Percentiles rank a stretch among this genome's conserved stretches.
Conservation (phyloP, 2,113 vertebrate species). For the Noturus placidus region DNA sequence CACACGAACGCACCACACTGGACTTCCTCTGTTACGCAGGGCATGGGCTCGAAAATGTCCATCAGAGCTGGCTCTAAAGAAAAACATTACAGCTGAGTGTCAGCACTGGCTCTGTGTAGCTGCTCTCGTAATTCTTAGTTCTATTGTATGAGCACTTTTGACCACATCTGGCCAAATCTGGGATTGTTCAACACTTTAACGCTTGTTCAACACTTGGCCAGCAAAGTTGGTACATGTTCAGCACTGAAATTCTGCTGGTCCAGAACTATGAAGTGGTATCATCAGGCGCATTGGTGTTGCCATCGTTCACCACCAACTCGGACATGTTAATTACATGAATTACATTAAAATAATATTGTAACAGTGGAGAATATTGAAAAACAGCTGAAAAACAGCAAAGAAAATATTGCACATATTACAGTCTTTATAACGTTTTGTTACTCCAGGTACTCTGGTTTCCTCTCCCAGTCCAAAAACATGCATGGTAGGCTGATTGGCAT, state of each 20-base stretch:
- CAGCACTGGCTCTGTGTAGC: not conserved
- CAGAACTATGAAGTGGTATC: not conserved
- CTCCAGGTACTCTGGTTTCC: too few relatives aligned
- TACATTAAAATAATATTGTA: not conserved
- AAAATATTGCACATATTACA: not conserved
- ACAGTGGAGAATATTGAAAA: not conserved
- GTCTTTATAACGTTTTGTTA: not conserved
- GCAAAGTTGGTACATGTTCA: not conserved
- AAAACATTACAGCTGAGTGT: not conserved
- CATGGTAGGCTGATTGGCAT: too few relatives aligned
- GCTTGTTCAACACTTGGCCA: not conserved
- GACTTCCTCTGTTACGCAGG: slow-evolving; percentile 5
- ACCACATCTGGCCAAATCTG: not conserved
- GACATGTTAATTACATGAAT: not conserved
- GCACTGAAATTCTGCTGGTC: not conserved
- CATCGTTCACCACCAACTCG: not conserved
- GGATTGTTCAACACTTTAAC: not conserved
- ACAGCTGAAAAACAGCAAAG: not conserved
- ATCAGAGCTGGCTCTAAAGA: slow-evolving; percentile 69
- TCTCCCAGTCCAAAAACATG: too few relatives aligned
- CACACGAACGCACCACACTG: slow-evolving; percentile 70
- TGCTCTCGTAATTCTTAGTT: not conserved
- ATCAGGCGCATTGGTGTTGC: not conserved
- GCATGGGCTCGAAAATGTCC: slow-evolving; percentile 75
- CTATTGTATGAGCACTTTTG: not conserved